These are phyloP conservation scores for Machimus atricapillus DNA, from an alignment of 2,888 invertebrate genomes.

Conservation along the genomic window DNA sequence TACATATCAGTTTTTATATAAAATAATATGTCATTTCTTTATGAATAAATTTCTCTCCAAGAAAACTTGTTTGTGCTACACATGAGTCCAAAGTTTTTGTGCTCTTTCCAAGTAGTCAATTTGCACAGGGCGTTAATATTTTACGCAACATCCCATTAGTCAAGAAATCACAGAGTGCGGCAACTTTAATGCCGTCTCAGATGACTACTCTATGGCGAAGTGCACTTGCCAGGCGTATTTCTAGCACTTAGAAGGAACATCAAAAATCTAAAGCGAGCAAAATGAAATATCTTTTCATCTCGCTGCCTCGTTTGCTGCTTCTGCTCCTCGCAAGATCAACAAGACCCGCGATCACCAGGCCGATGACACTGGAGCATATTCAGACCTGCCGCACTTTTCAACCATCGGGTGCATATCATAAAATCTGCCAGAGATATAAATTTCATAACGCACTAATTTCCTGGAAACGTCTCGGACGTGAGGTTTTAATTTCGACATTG, in stretches of 20 bases:
- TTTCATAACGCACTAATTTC: conserved; percentile 6
- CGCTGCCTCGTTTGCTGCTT: neutral
- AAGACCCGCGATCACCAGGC: neutral
- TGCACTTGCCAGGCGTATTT: neutral
- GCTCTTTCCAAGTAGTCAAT: neutral
- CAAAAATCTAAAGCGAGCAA: neutral
- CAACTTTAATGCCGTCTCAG: conserved; percentile 18
- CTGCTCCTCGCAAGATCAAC: conserved; percentile 17
- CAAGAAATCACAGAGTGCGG: conserved; percentile 20
- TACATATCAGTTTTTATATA: too few relatives aligned
- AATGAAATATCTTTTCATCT: conserved; percentile 1
- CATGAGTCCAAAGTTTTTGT: neutral
- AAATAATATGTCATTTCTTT: too few relatives aligned
- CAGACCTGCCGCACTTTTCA: neutral
- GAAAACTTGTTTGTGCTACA: neutral
- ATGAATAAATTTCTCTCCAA: too few relatives aligned
- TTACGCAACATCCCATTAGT: conserved; percentile 5
- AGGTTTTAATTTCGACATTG: neutral
- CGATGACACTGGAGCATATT: conserved; percentile 16
- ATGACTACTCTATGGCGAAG: neutral
- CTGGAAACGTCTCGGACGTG: neutral
- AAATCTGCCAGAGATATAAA: conserved; percentile 10
- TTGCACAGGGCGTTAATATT: neutral
- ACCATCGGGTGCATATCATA: neutral
- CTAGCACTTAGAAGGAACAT: neutral